Evolutionary conservation across 1,140 invertebrate species (phyloP).

Genomic region (Rhagoletis zephyria): DNA sequence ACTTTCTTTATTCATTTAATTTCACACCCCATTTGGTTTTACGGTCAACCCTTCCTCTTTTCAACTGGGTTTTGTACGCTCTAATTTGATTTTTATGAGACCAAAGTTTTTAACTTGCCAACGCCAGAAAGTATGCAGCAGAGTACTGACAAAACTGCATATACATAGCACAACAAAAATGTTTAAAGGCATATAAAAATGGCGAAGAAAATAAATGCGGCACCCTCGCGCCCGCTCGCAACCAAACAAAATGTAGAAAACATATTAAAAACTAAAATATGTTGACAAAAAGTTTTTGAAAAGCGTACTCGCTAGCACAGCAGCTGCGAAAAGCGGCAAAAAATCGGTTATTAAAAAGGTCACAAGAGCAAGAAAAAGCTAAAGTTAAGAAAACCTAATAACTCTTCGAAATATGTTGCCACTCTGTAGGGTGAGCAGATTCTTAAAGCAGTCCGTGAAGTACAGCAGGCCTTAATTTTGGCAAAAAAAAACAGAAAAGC

Average conservation of each 20-base stretch:
- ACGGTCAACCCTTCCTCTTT: no score
- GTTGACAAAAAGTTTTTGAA: not conserved
- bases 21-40: not conserved
- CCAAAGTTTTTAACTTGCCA: slow-evolving; percentile 23
- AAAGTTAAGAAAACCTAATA: slow-evolving; percentile 18
- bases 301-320: not conserved
- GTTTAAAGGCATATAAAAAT: not conserved
- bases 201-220: not conserved
- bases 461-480: no score
- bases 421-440: no score
- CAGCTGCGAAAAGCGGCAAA: not conserved
- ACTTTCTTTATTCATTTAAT: not conserved
- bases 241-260: not conserved
- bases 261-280: not conserved
- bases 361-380: not conserved
- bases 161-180: no score
- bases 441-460: not conserved
- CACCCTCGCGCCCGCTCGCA: not conserved
- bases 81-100: slow-evolving; percentile 49
- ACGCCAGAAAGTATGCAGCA: slow-evolving; percentile 6
- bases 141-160: no score
- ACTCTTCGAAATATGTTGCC: slow-evolving; percentile 43
- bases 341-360: slow-evolving; percentile 21
- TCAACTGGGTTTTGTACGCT: not conserved
- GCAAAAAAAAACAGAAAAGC: no score